Percentiles rank a stretch among this genome's conserved stretches.
Evolutionary conservation across 2,888 invertebrate genomes (phyloP).

Genomic region (Meandrusa payeni): DNA sequence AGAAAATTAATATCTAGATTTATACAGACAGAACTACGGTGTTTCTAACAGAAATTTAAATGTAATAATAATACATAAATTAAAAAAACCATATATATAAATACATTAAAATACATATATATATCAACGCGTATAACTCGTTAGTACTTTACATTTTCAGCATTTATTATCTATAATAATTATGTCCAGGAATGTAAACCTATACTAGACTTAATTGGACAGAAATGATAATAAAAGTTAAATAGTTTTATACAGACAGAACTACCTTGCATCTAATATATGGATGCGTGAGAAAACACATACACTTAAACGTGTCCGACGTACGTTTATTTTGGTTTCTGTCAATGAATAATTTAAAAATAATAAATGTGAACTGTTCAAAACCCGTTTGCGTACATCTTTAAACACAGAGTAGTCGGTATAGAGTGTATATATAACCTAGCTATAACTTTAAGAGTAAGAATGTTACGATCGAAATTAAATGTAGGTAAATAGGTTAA

Average conservation of each 20-base stretch:
- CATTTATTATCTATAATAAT: too few species aligned
- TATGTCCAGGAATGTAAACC: too few species aligned
- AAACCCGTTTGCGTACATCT: slow-evolving; percentile 10
- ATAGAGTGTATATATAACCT: slow-evolving; percentile 8
- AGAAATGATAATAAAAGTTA: too few species aligned
- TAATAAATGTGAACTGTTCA: slow-evolving; percentile 3
- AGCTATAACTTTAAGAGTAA: slow-evolving; percentile 4
- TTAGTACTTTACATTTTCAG: too few species aligned
- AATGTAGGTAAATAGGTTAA: slow-evolving; percentile 8
- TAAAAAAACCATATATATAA: too few species aligned
- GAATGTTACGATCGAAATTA: not conserved
- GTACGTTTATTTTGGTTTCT: slow-evolving; percentile 6
- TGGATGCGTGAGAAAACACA: not conserved
- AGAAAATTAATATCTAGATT: too few species aligned
- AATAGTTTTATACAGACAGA: not conserved
- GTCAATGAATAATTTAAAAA: slow-evolving; percentile 14
- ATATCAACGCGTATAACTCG: too few species aligned
- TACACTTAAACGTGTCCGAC: not conserved
- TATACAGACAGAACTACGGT: too few species aligned
- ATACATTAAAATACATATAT: too few species aligned
- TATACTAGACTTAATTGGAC: too few species aligned
- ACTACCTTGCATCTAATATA: not conserved
- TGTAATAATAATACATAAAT: too few species aligned
- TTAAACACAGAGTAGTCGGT: not conserved
- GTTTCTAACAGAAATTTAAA: too few species aligned